phyloP scores from a whole-genome alignment of 2,113 vertebrate genomes.

The Kobus ellipsiprymnus region DNA sequence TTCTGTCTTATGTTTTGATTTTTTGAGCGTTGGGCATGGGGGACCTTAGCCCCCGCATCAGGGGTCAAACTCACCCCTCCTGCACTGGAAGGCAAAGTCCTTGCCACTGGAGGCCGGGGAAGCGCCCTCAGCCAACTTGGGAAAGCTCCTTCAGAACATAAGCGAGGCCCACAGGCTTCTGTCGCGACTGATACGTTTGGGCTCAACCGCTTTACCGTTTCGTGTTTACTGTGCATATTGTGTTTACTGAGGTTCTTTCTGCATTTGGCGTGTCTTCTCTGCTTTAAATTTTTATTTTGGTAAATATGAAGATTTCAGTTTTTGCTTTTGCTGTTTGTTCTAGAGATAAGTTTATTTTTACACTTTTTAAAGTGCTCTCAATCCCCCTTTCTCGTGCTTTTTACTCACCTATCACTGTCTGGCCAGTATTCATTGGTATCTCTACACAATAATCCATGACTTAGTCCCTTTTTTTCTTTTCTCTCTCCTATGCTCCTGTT shows the following conservation, averaged over 20 bases:
- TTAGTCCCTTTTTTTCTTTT: neutral
- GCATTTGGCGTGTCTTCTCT: neutral
- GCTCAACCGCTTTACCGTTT: neutral
- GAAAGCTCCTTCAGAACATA: neutral
- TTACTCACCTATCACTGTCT: neutral
- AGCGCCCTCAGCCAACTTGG: neutral
- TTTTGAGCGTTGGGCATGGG: neutral
- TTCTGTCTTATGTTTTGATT: neutral
- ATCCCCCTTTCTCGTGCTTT: neutral
- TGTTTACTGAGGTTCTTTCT: neutral
- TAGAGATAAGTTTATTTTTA: neutral
- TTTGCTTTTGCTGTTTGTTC: neutral
- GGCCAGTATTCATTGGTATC: neutral
- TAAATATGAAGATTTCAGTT: neutral
- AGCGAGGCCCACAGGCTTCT: neutral
- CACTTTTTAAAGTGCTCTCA: neutral
- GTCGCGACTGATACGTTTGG: neutral
- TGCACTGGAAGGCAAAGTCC: neutral
- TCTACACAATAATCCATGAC: neutral
- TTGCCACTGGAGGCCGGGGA: fast-evolving
- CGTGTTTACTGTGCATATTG: neutral
- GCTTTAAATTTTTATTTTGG: neutral
- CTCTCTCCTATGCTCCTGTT: neutral
- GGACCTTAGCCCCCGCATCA: fast-evolving
- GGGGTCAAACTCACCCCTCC: neutral